Conservation (phyloP, 2,888 invertebrate species). For the Tubulanus polymorphus region DNA sequence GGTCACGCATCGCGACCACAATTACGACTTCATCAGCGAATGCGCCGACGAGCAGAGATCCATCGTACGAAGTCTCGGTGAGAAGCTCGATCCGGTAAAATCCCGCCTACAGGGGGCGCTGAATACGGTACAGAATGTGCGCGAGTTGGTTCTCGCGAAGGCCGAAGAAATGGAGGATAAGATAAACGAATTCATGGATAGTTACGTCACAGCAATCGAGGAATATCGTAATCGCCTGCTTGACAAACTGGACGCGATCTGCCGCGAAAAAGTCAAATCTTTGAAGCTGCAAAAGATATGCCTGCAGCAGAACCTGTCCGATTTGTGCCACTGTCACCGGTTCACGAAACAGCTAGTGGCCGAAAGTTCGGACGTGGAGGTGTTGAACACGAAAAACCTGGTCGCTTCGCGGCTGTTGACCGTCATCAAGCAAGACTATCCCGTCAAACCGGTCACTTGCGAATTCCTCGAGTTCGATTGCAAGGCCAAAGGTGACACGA, state of each 20-base stretch:
- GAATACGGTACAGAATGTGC: neutral
- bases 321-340: neutral
- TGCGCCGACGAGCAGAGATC: neutral
- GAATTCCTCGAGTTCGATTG: neutral
- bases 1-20: neutral
- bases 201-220: neutral
- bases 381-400: slow-evolving; percentile 2
- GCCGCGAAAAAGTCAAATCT: neutral
- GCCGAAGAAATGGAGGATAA: neutral
- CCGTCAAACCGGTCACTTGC: neutral
- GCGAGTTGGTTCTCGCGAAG: neutral
- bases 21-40: slow-evolving; percentile 1
- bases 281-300: neutral
- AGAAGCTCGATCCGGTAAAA: neutral
- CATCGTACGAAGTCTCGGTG: neutral
- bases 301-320: neutral
- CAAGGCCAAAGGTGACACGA: neutral
- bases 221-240: neutral
- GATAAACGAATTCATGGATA: neutral
- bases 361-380: slow-evolving; percentile 2
- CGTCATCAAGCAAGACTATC: neutral
- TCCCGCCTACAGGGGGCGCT: neutral
- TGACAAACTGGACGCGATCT: neutral
- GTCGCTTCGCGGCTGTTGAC: neutral
- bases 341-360: slow-evolving; percentile 6